Base-by-base conservation (phyloP, 2,113 vertebrate genomes). In the Apteryx mantelli region DNA sequence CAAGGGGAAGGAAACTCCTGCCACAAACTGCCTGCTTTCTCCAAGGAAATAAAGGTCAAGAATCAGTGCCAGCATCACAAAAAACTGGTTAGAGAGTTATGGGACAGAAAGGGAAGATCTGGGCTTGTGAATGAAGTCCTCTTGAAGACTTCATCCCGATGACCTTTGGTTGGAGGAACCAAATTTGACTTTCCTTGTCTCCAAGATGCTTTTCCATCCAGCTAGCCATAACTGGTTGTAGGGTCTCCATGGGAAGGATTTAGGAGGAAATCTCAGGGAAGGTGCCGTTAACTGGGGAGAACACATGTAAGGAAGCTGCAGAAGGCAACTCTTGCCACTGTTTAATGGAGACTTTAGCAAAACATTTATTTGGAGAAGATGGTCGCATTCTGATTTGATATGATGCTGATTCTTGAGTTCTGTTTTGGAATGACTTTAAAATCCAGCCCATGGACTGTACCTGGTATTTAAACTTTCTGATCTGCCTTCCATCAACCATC, bases 101-200 rank as follows among this genome's bases (percentile, higher is more conserved):
- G 18, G 4, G 9, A 3, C 32, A 21, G 21, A 88, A 16, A 66
- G 5, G 5, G 8, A 12, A 53, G 36, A 24, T 26, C 11, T 71
- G 11, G 17, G 6, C 16, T 85, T 74, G 17, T 48, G 6, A 77
- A 65, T 28, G 14, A 44, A 89, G 34, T 55, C 8, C 36, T 17
- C 53, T 77, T 58, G 6, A 69, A 65, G 16, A 28, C 11, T 53
- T 32, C 9, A 21, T 13, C 84, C 44, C 5, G 15, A 4, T 0
- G 0, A 28, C 3, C 2, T 78, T 74, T 1, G 0, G 18, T 42
- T 52, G 71, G 38, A 70, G 15, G 36, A 93, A 69, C 14, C 2
- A 36, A 55, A 86, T 26, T 68, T 80, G 15, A 30, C 25, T 22
- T 93, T 76, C 58, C 60, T 69, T 55, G 24, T 69, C 30, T 56